Conservation (phyloP, 2,113 vertebrate species). For the Malurus alboscapulatus region DNA sequence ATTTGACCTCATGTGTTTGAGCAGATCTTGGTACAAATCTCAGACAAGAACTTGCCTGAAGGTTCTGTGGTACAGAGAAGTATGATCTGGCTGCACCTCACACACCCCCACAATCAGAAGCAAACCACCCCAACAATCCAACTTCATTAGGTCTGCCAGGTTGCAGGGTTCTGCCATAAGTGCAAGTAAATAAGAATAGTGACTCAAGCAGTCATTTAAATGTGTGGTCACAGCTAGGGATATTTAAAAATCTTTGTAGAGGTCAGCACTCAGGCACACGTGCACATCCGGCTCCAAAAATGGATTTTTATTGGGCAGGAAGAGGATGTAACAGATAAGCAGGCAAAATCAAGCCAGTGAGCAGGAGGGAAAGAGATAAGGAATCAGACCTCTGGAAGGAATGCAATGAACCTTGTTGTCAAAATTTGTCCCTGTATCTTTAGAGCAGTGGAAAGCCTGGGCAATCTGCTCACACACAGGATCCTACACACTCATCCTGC, state of each 20-base stretch:
- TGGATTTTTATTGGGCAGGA: constrained; percentile 53
- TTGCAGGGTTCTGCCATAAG: neutral
- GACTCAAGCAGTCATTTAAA: neutral
- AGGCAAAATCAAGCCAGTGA: constrained; percentile 10
- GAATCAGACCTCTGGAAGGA: constrained; percentile 10
- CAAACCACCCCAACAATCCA: neutral
- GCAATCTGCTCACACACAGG: neutral
- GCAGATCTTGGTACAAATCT: neutral
- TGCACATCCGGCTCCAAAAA: constrained; percentile 29
- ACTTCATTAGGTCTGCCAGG: neutral
- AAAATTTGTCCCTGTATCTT: neutral
- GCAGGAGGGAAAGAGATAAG: constrained; percentile 46
- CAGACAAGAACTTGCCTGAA: neutral
- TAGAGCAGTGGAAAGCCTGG: neutral
- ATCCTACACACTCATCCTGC: neutral
- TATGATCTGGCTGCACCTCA: neutral
- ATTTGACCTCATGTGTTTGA: neutral
- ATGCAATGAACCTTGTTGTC: neutral
- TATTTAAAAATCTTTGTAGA: constrained; percentile 16
- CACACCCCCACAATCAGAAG: neutral
- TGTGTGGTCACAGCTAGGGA: neutral
- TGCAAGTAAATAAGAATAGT: neutral
- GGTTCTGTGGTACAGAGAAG: neutral
- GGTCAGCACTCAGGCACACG: constrained; percentile 17
- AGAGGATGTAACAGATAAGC: constrained; percentile 49